Conservation (phyloP, 2,888 invertebrate genomes). For the Epistrophe eligans region DNA sequence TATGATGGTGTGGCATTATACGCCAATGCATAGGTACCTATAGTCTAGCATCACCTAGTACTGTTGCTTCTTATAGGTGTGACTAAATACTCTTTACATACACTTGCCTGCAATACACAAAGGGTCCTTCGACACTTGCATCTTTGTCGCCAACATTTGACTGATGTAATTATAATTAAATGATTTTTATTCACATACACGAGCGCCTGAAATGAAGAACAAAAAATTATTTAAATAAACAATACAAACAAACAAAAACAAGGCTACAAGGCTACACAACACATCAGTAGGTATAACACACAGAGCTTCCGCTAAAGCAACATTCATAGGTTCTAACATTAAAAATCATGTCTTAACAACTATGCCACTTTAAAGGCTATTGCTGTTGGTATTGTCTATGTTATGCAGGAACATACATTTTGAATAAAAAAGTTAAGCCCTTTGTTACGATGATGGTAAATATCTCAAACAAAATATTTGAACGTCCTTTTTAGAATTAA, state of each 20-base stretch:
- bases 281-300: too few species aligned
- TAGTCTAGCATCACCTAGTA: conserved; percentile 29
- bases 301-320: conserved; percentile 16
- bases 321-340: not conserved
- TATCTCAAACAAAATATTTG: too few species aligned
- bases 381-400: not conserved
- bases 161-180: conserved; percentile 74
- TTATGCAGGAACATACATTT: too few species aligned
- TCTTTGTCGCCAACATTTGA: conserved; percentile 65
- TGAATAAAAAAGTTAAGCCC: too few species aligned
- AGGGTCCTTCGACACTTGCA: conserved; percentile 75
- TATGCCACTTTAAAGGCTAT: conserved; percentile 20
- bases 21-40: conserved; percentile 17
- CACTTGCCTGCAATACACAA: conserved; percentile 64
- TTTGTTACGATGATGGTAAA: too few species aligned
- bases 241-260: conserved; percentile 49
- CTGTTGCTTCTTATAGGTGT: conserved; percentile 74
- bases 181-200: conserved; percentile 73
- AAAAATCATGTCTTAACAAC: conserved; percentile 18
- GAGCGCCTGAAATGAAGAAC: conserved; percentile 38
- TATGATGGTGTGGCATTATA: conserved; percentile 8
- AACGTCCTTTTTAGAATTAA: too few species aligned
- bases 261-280: conserved; percentile 39
- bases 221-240: conserved; percentile 13
- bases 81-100: conserved; percentile 74